A percentile compares a stretch with the other conserved stretches of the same genome.
phyloP scores from a whole-genome alignment of 2,888 invertebrate species.

The Cistogaster globosa region DNA sequence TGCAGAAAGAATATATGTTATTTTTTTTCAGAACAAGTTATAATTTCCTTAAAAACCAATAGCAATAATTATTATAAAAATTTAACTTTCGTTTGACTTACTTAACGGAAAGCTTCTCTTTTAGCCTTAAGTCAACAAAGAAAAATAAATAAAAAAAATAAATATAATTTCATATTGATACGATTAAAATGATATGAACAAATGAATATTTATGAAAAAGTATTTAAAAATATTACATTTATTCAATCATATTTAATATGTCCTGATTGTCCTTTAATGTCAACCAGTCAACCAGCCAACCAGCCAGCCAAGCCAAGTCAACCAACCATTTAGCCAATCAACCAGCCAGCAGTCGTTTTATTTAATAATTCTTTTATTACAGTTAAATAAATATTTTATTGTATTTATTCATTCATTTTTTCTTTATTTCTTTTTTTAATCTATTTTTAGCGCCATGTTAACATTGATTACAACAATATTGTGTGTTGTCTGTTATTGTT shows the following conservation, averaged over 20 bases:
- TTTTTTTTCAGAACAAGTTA: too few species aligned
- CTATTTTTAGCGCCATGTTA: conserved; percentile 87
- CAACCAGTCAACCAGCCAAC: conserved; percentile 8
- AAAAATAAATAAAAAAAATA: neutral
- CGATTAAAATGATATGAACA: neutral
- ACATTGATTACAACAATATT: conserved; percentile 90
- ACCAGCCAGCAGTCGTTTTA: neutral
- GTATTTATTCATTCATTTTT: conserved; percentile 27
- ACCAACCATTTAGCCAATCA: neutral
- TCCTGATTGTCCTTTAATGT: conserved; percentile 60
- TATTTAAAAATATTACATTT: conserved; percentile 13
- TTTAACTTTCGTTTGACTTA: too few species aligned
- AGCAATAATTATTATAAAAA: too few species aligned
- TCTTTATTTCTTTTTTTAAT: conserved; percentile 62
- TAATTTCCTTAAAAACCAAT: too few species aligned
- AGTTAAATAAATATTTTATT: conserved; percentile 25
- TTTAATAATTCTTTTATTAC: conserved; percentile 37
- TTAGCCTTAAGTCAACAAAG: neutral
- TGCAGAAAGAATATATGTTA: too few species aligned
- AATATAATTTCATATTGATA: neutral
- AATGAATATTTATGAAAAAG: neutral
- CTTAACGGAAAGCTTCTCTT: too few species aligned
- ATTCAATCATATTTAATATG: conserved; percentile 54
- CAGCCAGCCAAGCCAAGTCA: neutral
- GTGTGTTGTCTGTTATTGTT: conserved; percentile 90